Percentiles rank a stretch among this genome's conserved stretches.
phyloP scores from a whole-genome alignment of 2,797 vertebrate species.

The Potorous gilbertii region DNA sequence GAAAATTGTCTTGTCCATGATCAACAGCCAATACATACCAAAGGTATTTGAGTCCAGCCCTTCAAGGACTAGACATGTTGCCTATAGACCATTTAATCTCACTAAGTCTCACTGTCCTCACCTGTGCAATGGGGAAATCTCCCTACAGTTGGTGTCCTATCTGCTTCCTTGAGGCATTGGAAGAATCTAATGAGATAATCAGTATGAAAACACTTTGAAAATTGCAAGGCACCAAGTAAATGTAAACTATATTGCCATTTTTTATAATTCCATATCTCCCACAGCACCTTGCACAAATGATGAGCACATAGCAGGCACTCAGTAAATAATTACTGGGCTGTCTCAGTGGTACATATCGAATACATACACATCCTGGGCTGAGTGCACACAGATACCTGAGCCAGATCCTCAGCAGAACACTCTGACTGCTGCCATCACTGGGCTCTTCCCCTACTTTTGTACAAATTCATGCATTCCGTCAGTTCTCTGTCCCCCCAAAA shows the following conservation, averaged over 20 bases:
- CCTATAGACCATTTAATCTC: neutral
- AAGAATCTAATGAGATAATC: neutral
- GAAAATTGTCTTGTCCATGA: neutral
- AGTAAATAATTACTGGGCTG: neutral
- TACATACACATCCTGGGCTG: neutral
- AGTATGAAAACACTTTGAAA: neutral
- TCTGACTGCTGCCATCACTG: neutral
- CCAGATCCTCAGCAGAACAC: neutral
- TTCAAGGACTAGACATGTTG: neutral
- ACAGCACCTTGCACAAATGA: neutral
- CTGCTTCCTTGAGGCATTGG: neutral
- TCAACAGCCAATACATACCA: neutral
- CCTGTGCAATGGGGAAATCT: neutral
- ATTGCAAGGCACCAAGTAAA: neutral
- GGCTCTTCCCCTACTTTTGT: neutral
- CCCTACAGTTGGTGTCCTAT: neutral
- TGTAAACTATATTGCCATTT: neutral
- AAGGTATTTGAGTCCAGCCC: neutral
- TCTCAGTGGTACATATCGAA: neutral
- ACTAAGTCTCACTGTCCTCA: neutral
- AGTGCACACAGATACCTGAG: neutral
- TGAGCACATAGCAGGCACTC: neutral
- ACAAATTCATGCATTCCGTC: neutral
- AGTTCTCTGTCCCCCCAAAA: neutral
- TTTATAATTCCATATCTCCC: neutral